These are phyloP conservation scores for Caenorhabditis uteleia DNA, from an alignment of 2,888 invertebrate species.

Conservation along the genomic window DNA sequence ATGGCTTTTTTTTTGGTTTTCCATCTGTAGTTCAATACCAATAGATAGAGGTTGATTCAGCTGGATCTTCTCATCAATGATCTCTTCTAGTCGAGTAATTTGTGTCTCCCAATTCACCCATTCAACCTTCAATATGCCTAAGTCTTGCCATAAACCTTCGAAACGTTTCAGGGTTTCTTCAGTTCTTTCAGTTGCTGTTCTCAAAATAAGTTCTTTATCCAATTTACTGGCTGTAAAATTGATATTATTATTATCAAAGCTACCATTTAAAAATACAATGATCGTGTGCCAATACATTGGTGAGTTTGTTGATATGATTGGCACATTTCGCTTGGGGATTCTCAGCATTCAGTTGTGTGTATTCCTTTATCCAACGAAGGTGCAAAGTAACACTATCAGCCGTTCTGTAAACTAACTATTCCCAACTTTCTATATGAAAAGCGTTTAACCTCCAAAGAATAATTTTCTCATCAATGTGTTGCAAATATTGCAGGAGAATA, in stretches of 20 bases:
- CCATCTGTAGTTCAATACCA: not conserved
- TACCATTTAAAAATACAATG: not conserved
- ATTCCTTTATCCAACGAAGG: constrained; percentile 62
- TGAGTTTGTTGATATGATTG: constrained; percentile 42
- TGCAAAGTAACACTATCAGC: constrained; percentile 58
- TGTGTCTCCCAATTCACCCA: constrained; percentile 52
- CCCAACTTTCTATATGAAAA: not conserved
- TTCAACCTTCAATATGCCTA: constrained; percentile 36
- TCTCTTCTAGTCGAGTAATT: constrained; percentile 41
- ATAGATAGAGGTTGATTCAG: not conserved
- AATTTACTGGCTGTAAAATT: constrained; percentile 39
- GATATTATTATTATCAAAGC: not conserved
- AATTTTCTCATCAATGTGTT: constrained; percentile 61
- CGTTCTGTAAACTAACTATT: constrained; percentile 26
- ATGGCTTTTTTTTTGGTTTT: too few species aligned
- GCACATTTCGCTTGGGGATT: constrained; percentile 53
- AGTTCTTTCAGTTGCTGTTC: constrained; percentile 21
- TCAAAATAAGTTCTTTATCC: constrained; percentile 43
- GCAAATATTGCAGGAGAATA: constrained; percentile 55
- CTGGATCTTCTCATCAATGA: constrained; percentile 30
- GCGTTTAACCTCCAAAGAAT: constrained; percentile 41
- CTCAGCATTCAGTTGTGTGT: constrained; percentile 54
- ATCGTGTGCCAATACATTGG: constrained; percentile 22
- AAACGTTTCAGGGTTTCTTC: constrained; percentile 37
- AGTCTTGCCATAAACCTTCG: constrained; percentile 35